Evolutionary conservation across 2,888 invertebrate genomes (phyloP).

Genomic region (Xestia ashworthii): DNA sequence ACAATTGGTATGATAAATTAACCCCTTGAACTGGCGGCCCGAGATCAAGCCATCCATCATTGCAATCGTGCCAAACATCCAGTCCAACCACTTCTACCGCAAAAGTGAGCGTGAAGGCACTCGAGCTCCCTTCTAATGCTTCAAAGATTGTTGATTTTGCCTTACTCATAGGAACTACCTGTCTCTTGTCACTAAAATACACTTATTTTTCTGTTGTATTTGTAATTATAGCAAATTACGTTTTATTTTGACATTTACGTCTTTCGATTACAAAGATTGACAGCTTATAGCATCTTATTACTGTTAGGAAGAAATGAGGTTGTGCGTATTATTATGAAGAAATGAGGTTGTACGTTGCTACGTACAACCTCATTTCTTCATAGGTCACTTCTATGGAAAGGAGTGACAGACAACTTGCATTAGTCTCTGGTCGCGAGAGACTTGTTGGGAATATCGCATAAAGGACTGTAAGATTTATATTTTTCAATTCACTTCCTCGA

Average conservation of each 20-base stretch:
- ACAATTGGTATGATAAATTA: slow-evolving; percentile 81
- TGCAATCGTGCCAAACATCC: slow-evolving; percentile 82
- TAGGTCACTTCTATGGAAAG: too few species aligned
- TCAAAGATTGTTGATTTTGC: not conserved
- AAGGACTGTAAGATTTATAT: too few species aligned
- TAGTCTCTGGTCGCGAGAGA: too few species aligned
- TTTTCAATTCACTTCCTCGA: too few species aligned
- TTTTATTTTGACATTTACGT: slow-evolving; percentile 9
- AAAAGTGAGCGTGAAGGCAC: slow-evolving; percentile 82
- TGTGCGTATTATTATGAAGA: too few species aligned
- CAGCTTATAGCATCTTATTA: not conserved
- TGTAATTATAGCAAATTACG: not conserved
- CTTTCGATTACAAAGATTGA: not conserved
- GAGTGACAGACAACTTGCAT: too few species aligned
- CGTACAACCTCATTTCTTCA: too few species aligned
- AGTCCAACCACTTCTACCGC: slow-evolving; percentile 81
- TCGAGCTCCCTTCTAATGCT: slow-evolving; percentile 36
- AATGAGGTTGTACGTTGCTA: too few species aligned
- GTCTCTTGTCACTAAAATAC: not conserved
- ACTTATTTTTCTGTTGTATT: not conserved
- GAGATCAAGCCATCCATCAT: slow-evolving; percentile 79
- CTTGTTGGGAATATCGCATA: too few species aligned
- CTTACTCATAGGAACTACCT: not conserved
- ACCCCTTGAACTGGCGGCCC: slow-evolving; percentile 70
- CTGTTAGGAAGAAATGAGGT: too few species aligned